phyloP scores from a whole-genome alignment of 23 tunicate species.

The Ciona savignyi region DNA sequence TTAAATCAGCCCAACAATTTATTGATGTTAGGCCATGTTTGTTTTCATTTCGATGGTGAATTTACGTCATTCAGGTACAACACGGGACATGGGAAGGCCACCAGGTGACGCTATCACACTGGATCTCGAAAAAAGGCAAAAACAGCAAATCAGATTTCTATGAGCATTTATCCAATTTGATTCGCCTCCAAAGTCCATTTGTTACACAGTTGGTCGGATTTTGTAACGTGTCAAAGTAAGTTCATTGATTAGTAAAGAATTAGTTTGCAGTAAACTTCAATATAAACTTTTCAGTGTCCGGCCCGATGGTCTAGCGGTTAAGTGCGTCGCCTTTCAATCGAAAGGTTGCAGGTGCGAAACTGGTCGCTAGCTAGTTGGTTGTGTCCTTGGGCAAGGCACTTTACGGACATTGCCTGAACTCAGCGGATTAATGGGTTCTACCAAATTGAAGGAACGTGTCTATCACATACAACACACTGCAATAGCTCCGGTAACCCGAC shows the following conservation, averaged over 20 bases:
- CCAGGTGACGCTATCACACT: background rate
- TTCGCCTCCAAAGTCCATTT: background rate
- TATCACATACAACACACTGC: too few relatives aligned
- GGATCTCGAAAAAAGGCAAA: background rate
- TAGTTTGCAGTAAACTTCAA: too few relatives aligned
- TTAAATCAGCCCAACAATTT: background rate
- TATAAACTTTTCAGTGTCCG: too few relatives aligned
- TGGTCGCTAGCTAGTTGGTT: too few relatives aligned
- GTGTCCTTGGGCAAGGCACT: too few relatives aligned
- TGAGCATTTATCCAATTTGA: background rate
- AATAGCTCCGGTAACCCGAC: too few relatives aligned
- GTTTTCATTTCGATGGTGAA: background rate
- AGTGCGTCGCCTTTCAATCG: background rate
- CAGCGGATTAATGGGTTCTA: too few relatives aligned
- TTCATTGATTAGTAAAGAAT: background rate
- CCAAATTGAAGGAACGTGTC: too few relatives aligned
- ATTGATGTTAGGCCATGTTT: too few relatives aligned
- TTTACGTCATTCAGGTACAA: background rate
- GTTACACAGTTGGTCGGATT: background rate
- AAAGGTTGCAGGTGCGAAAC: background rate
- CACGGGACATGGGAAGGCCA: background rate
- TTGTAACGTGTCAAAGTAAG: background rate
- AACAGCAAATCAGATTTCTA: background rate
- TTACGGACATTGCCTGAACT: too few relatives aligned
- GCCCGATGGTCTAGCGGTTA: background rate